phyloP scores from a whole-genome alignment of 2,797 vertebrate species.

The Erethizon dorsatum region DNA sequence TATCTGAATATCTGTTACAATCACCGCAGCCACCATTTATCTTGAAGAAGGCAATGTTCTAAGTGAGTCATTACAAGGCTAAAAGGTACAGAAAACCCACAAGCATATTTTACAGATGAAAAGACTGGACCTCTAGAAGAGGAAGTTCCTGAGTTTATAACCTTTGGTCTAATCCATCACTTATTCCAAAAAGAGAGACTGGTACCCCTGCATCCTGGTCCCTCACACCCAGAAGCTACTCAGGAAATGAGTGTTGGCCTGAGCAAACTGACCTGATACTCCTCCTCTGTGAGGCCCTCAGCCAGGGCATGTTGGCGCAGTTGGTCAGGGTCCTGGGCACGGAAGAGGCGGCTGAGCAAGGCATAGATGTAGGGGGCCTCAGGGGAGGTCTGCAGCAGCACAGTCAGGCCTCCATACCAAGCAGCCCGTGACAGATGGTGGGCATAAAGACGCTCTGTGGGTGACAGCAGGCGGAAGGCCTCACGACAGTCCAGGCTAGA shows the following conservation, averaged over 20 bases:
- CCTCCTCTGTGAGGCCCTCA: constrained; percentile 93
- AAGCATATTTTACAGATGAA: background rate
- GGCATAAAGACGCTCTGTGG: constrained; percentile 94
- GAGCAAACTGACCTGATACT: constrained; percentile 92
- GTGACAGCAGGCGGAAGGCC: constrained; percentile 94
- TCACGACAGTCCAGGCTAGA: constrained; percentile 94
- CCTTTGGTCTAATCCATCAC: background rate
- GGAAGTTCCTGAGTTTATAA: background rate
- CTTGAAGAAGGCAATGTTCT: background rate
- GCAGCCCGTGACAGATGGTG: constrained; percentile 94
- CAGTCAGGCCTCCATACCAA: constrained; percentile 95
- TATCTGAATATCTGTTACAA: background rate
- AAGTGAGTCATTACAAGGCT: background rate
- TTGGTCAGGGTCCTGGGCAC: constrained; percentile 91
- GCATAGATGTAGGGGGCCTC: constrained; percentile 95
- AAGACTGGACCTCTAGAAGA: background rate
- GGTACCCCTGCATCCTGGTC: background rate
- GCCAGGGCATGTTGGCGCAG: constrained; percentile 90
- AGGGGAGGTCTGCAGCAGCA: constrained; percentile 95
- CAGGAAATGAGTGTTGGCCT: background rate
- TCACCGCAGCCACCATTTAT: background rate
- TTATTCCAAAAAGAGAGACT: background rate
- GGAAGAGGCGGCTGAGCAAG: constrained; percentile 94
- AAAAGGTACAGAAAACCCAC: background rate
- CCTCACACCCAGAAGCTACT: background rate